Evolutionary conservation across 2,797 vertebrate genomes (phyloP).

Genomic region (Galagoides demidoff): DNA sequence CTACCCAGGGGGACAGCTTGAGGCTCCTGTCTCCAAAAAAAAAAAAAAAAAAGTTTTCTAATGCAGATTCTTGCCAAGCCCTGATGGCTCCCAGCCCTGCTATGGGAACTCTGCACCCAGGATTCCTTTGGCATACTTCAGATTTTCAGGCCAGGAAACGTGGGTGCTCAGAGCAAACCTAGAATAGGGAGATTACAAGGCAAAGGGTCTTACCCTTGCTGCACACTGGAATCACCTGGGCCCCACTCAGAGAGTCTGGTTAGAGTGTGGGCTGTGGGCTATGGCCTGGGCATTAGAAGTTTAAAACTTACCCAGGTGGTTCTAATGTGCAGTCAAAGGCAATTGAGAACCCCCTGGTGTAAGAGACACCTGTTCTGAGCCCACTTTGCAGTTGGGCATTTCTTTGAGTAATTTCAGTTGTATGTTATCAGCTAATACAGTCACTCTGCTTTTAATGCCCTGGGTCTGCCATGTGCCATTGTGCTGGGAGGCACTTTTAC

Average conservation of each 20-base stretch:
- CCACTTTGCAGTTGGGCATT: neutral
- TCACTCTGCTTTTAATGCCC: neutral
- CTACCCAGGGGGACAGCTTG: too few relatives aligned
- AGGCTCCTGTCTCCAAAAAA: too few relatives aligned
- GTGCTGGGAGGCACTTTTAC: neutral
- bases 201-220: neutral
- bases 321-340: neutral
- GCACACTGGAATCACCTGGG: neutral
- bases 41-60: neutral
- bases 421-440: neutral
- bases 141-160: neutral
- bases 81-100: too few relatives aligned
- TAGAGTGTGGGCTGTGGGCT: neutral
- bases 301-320: neutral
- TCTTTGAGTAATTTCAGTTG: neutral
- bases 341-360: neutral
- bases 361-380: neutral
- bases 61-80: neutral
- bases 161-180: neutral
- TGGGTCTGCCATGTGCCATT: neutral
- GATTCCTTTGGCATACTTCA: neutral
- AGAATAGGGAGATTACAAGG: neutral
- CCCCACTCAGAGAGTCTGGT: neutral
- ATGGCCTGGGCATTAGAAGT: neutral
- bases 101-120: neutral